Percentiles rank a stretch among this genome's conserved stretches.
Evolutionary conservation across 2,797 vertebrate genomes (phyloP).

Genomic region (Syncerus caffer): DNA sequence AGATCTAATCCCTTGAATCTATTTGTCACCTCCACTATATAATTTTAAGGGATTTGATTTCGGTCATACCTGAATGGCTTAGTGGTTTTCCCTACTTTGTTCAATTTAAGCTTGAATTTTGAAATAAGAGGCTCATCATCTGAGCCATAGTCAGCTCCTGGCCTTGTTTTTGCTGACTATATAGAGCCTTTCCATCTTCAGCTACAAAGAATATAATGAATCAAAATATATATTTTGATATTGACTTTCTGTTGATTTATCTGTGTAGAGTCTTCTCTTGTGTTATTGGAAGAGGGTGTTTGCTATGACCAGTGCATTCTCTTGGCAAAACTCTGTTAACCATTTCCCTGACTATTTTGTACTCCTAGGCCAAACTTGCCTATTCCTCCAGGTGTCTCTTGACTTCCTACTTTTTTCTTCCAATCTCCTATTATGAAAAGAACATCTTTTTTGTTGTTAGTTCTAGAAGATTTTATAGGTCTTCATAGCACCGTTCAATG

Average conservation of each 20-base stretch:
- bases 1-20: not conserved
- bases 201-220: not conserved
- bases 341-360: not conserved
- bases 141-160: not conserved
- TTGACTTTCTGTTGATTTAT: not conserved
- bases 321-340: not conserved
- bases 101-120: not conserved
- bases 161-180: not conserved
- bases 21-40: not conserved
- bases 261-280: not conserved
- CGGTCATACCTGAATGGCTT: not conserved
- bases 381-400: not conserved
- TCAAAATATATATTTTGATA: not conserved
- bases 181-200: not conserved
- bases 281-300: not conserved
- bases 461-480: not conserved
- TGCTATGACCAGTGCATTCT: not conserved
- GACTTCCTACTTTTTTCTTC: not conserved
- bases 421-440: not conserved
- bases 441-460: not conserved
- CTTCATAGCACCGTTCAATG: not conserved
- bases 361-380: not conserved
- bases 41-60: not conserved
- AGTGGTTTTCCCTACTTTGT: not conserved
- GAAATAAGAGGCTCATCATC: not conserved